Percentiles rank a stretch among this genome's conserved stretches.
Evolutionary conservation across 2,888 invertebrate species (phyloP).

Genomic region (Neoaliturus tenellus): DNA sequence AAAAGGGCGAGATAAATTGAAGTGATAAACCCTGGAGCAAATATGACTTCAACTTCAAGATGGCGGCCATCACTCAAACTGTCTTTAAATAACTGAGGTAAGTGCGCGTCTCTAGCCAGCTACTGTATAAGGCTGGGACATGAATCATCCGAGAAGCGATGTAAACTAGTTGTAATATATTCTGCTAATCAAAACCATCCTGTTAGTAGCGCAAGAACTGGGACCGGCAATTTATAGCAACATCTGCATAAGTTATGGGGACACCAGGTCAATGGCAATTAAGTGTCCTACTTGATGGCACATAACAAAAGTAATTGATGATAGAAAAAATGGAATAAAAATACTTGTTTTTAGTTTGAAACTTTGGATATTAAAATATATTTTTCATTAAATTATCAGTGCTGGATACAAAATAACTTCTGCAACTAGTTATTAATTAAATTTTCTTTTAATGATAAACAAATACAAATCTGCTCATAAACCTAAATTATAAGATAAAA

Average conservation of each 20-base stretch:
- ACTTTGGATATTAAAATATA: too few relatives aligned
- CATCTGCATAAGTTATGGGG: neutral
- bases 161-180: slow-evolving; percentile 26
- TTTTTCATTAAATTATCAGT: too few relatives aligned
- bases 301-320: too few relatives aligned
- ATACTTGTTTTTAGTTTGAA: too few relatives aligned
- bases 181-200: slow-evolving; percentile 30
- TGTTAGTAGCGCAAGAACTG: neutral
- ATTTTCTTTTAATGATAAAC: too few relatives aligned
- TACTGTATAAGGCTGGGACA: neutral
- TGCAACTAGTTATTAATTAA: too few relatives aligned
- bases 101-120: neutral
- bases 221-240: neutral
- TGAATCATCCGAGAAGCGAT: neutral
- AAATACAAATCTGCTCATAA: too few relatives aligned
- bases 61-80: neutral
- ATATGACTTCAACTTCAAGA: neutral
- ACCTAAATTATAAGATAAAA: too few relatives aligned
- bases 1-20: too few relatives aligned
- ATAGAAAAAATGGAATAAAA: too few relatives aligned
- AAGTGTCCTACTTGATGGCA: too few relatives aligned
- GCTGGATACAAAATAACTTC: too few relatives aligned
- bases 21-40: neutral
- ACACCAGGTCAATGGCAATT: neutral
- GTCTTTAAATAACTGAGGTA: neutral